A percentile compares a stretch with the other conserved stretches of the same genome.
These are phyloP conservation scores for Drosophila affinis DNA, from an alignment of 2,888 invertebrate species.

Conservation along the genomic window DNA sequence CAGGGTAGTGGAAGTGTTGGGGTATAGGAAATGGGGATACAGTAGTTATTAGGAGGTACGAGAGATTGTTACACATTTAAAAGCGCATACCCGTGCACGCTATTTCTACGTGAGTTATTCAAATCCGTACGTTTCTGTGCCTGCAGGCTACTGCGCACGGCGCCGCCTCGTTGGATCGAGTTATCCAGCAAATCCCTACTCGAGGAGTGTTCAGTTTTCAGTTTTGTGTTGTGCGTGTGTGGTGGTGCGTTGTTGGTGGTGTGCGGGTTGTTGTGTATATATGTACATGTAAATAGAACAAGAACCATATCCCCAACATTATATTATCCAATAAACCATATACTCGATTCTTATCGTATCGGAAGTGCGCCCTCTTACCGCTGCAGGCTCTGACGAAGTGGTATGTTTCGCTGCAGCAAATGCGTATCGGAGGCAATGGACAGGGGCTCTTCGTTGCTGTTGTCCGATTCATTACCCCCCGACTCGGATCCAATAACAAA, in stretches of 20 bases:
- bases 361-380: constrained; percentile 83
- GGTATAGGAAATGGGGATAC: constrained; percentile 2
- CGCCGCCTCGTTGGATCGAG: constrained; percentile 86
- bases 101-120: constrained; percentile 85
- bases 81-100: constrained; percentile 85
- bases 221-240: constrained; percentile 41
- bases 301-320: constrained; percentile 48
- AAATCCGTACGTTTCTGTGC: constrained; percentile 83
- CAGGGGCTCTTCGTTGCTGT: constrained; percentile 87
- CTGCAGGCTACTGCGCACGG: constrained; percentile 86
- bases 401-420: constrained; percentile 84
- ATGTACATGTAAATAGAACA: constrained; percentile 73
- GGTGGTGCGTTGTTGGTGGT: constrained; percentile 44
- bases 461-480: constrained; percentile 91
- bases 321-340: background rate
- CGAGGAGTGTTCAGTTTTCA: constrained; percentile 37
- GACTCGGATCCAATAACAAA: constrained; percentile 88
- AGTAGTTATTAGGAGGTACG: constrained; percentile 6
- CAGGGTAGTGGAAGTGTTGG: constrained; percentile 5
- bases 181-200: constrained; percentile 85
- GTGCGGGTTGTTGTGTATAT: constrained; percentile 37
- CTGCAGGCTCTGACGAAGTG: constrained; percentile 85
- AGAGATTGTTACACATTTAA: constrained; percentile 65
- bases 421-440: constrained; percentile 85
- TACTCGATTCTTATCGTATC: background rate